Conservation (phyloP, 2,113 vertebrate species). For the Chroicocephalus ridibundus region DNA sequence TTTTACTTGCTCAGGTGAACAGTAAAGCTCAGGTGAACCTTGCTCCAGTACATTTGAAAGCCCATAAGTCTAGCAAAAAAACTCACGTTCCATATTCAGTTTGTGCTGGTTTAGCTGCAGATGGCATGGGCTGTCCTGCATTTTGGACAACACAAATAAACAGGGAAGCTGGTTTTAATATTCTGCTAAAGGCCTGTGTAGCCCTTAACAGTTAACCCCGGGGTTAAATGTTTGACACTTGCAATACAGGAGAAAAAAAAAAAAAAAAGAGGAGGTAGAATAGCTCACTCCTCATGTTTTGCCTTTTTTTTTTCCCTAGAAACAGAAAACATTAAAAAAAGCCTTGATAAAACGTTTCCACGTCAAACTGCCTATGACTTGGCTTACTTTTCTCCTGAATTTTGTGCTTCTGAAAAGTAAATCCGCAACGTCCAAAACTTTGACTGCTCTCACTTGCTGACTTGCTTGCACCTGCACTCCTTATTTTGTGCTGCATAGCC, state of each 20-base stretch:
- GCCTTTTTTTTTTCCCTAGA: neutral
- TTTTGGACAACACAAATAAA: neutral
- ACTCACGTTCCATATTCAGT: fast-evolving
- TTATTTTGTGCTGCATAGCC: neutral
- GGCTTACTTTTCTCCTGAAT: neutral
- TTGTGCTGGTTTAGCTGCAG: neutral
- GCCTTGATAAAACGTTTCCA: neutral
- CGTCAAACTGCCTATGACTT: neutral
- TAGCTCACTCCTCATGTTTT: neutral
- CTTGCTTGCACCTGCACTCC: neutral
- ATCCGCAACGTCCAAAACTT: neutral
- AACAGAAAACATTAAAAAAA: neutral
- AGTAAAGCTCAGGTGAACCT: neutral
- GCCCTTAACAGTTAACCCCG: neutral
- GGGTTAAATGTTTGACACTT: neutral
- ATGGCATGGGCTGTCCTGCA: neutral
- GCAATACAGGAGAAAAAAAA: neutral
- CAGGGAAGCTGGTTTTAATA: neutral
- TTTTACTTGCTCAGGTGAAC: neutral
- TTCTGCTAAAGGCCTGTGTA: neutral
- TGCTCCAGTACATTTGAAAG: neutral
- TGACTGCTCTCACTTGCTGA: neutral
- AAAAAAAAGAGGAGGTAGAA: neutral
- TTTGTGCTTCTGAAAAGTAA: neutral
- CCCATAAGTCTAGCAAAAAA: neutral